Percentiles rank a stretch among this genome's conserved stretches.
Evolutionary conservation across 1,140 invertebrate species (phyloP).

Genomic region (Pogonus chalceus): DNA sequence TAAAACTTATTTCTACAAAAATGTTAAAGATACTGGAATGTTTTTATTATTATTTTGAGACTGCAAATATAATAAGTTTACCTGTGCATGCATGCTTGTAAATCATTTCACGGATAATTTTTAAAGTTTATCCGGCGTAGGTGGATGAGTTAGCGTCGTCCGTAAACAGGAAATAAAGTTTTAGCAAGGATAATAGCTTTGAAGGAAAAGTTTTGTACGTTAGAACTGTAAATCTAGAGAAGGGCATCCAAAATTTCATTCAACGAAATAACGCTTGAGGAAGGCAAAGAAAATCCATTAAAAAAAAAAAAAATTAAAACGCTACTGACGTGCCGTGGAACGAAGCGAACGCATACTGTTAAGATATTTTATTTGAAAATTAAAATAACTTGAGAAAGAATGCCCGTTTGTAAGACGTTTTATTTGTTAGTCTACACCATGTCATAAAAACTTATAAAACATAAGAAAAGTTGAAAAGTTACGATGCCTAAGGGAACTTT

Average conservation of each 20-base stretch:
- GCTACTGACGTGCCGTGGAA: background rate
- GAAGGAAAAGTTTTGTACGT: background rate
- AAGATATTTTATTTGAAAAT: background rate
- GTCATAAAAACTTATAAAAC: constrained; percentile 7
- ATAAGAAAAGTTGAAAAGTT: constrained; percentile 1
- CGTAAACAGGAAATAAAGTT: constrained; percentile 4
- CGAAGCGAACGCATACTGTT: background rate
- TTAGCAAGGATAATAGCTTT: constrained; percentile 1
- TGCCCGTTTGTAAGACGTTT: background rate
- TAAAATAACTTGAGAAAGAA: background rate
- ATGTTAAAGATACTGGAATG: too few species aligned
- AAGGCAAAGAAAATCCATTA: background rate
- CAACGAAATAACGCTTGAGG: background rate
- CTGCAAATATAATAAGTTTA: too few species aligned
- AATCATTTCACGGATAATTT: background rate
- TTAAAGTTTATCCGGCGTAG: background rate
- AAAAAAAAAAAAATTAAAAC: background rate
- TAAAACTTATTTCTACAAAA: too few species aligned
- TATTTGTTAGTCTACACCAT: background rate
- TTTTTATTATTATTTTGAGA: too few species aligned
- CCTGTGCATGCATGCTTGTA: background rate
- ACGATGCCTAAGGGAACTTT: background rate
- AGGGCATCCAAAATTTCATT: background rate
- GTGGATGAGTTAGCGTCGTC: background rate
- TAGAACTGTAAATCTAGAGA: background rate